Percentiles rank a stretch among this genome's conserved stretches.
phyloP scores from a whole-genome alignment of 2,888 invertebrate species.

The Exephanes ischioxanthus region DNA sequence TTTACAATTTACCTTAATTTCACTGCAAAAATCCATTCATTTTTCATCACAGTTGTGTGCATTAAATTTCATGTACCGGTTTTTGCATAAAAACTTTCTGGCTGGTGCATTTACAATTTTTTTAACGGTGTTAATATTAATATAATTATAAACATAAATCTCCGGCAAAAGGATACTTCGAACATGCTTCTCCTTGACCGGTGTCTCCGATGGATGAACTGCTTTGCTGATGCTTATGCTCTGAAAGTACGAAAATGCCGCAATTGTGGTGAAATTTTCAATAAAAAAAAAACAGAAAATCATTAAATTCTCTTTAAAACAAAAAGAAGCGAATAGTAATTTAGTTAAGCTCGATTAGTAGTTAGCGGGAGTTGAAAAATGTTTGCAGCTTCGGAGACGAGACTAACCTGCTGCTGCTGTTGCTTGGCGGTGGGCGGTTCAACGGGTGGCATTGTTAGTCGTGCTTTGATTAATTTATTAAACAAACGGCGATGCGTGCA shows the following conservation, averaged over 20 bases:
- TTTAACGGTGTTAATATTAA: background rate
- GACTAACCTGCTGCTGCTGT: slow-evolving; percentile 87
- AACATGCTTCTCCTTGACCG: slow-evolving; percentile 99
- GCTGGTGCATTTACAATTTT: no score
- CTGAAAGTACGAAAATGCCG: slow-evolving; percentile 86
- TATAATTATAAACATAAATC: slow-evolving; percentile 1
- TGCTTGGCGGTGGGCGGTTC: slow-evolving; percentile 86
- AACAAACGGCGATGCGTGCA: slow-evolving; percentile 40
- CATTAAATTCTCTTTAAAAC: background rate
- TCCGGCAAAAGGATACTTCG: slow-evolving; percentile 88
- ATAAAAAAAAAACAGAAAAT: background rate
- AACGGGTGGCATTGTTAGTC: slow-evolving; percentile 79
- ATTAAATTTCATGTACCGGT: no score
- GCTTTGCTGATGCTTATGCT: slow-evolving; percentile 96
- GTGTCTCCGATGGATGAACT: slow-evolving; percentile 95
- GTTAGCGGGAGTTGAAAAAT: slow-evolving; percentile 3
- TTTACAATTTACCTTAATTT: no score
- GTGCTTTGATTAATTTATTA: slow-evolving; percentile 48
- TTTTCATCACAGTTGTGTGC: no score
- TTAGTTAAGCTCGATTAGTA: slow-evolving; percentile 1
- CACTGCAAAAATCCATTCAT: no score
- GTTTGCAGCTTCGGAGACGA: slow-evolving; percentile 1
- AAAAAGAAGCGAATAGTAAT: background rate
- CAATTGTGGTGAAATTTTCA: background rate
- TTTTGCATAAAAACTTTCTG: no score